These are phyloP conservation scores for Eucera pruinosa DNA, from an alignment of 2,888 invertebrate species.

Conservation along the genomic window DNA sequence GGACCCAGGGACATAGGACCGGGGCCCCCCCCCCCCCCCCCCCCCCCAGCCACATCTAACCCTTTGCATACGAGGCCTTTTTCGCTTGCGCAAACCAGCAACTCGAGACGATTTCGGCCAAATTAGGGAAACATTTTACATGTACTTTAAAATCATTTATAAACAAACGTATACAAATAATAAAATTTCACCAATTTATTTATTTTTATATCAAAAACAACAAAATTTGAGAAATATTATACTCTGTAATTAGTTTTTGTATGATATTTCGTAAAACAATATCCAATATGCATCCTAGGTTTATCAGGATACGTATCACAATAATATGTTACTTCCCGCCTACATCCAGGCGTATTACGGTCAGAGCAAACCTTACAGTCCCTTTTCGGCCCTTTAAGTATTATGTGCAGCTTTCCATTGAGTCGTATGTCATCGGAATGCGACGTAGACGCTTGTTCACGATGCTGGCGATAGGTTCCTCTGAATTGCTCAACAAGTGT, in stretches of 20 bases:
- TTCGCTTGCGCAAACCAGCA: not conserved
- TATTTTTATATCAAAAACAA: too few relatives aligned
- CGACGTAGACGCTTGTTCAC: not conserved
- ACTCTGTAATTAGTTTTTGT: too few relatives aligned
- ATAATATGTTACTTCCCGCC: not conserved
- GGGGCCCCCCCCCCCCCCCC: too few relatives aligned
- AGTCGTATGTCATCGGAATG: conserved; percentile 6
- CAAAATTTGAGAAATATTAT: too few relatives aligned
- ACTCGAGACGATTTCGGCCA: conserved; percentile 10
- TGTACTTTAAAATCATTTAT: conserved; percentile 9
- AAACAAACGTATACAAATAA: not conserved
- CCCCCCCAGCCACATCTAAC: too few relatives aligned
- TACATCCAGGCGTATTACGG: not conserved
- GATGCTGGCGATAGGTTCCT: conserved; percentile 1
- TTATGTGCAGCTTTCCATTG: conserved; percentile 1
- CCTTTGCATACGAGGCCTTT: conserved; percentile 8
- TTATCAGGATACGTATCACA: not conserved
- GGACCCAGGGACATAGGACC: too few relatives aligned
- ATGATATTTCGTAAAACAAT: too few relatives aligned
- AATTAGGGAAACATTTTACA: not conserved
- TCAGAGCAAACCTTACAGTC: conserved; percentile 5
- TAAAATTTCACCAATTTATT: too few relatives aligned
- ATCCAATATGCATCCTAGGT: too few relatives aligned
- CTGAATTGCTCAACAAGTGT: conserved; percentile 2
- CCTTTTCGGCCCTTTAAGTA: conserved; percentile 1